A percentile compares a stretch with the other conserved stretches of the same genome.
Evolutionary conservation across 2,797 vertebrate species (phyloP).

Genomic region (Hippoglossus hippoglossus): DNA sequence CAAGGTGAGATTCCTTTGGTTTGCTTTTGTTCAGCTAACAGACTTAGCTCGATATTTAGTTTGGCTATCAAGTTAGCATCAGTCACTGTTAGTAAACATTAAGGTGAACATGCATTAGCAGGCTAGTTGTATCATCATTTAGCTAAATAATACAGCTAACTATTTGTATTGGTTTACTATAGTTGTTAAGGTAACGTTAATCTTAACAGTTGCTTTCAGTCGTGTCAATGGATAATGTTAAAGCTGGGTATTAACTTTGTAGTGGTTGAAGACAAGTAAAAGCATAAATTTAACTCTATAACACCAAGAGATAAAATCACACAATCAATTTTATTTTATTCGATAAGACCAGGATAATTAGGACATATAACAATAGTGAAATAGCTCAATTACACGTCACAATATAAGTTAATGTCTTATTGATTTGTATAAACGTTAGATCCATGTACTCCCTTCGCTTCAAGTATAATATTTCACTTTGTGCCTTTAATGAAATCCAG

Average conservation of each 20-base stretch:
- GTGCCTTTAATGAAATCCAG: background rate
- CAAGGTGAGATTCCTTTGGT: background rate
- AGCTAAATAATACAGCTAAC: background rate
- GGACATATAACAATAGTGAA: background rate
- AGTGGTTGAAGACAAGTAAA: too few species aligned
- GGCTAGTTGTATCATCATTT: background rate
- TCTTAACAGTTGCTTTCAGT: background rate
- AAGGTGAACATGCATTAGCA: slow-evolving; percentile 16
- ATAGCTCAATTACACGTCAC: too few species aligned
- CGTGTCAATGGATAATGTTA: background rate
- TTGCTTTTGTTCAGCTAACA: background rate
- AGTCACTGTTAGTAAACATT: background rate
- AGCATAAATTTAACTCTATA: too few species aligned
- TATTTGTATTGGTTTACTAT: background rate
- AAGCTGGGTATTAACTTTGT: background rate
- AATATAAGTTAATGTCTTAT: too few species aligned
- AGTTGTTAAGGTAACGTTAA: background rate
- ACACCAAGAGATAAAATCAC: background rate
- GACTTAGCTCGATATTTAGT: background rate
- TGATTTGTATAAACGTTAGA: too few species aligned
- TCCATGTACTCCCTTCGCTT: too few species aligned
- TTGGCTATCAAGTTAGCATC: background rate
- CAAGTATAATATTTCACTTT: too few species aligned
- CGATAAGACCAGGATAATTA: background rate
- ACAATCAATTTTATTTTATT: background rate